These are phyloP conservation scores for Melanocharis versteri DNA, from an alignment of 2,113 vertebrate genomes.

Conservation along the genomic window DNA sequence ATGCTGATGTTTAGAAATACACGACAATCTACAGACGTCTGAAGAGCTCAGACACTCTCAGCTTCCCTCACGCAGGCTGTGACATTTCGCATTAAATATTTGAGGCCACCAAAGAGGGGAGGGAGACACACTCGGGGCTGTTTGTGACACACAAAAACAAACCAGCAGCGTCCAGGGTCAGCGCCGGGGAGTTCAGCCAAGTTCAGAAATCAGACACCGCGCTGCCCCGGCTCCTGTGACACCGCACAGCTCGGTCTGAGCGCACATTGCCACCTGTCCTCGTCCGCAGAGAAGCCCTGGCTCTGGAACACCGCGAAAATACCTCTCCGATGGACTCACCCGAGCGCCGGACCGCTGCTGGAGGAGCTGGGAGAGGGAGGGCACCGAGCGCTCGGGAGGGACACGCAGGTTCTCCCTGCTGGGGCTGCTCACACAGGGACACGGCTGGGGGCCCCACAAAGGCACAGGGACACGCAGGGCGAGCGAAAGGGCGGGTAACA, in stretches of 20 bases:
- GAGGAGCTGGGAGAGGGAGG: neutral
- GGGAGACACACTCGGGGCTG: rapidly evolving
- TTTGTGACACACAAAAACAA: neutral
- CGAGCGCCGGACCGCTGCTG: neutral
- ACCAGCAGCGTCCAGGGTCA: neutral
- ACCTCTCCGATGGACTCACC: neutral
- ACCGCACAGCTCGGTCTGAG: rapidly evolving
- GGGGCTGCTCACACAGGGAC: neutral
- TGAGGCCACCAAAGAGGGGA: neutral
- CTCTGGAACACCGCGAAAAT: neutral
- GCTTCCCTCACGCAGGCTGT: neutral
- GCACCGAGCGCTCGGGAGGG: neutral
- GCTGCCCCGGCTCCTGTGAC: neutral
- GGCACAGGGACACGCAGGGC: neutral
- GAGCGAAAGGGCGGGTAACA: neutral
- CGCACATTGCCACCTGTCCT: neutral
- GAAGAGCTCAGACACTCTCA: neutral
- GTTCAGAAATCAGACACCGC: constrained; percentile 20
- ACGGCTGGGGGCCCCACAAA: neutral
- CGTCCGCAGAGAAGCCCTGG: rapidly evolving
- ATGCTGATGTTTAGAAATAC: rapidly evolving
- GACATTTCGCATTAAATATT: neutral
- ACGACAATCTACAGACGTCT: rapidly evolving
- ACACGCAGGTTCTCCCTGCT: neutral
- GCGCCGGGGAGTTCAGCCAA: neutral